phyloP scores from a whole-genome alignment of 2,888 invertebrate species.

The Mythimna ferrago region DNA sequence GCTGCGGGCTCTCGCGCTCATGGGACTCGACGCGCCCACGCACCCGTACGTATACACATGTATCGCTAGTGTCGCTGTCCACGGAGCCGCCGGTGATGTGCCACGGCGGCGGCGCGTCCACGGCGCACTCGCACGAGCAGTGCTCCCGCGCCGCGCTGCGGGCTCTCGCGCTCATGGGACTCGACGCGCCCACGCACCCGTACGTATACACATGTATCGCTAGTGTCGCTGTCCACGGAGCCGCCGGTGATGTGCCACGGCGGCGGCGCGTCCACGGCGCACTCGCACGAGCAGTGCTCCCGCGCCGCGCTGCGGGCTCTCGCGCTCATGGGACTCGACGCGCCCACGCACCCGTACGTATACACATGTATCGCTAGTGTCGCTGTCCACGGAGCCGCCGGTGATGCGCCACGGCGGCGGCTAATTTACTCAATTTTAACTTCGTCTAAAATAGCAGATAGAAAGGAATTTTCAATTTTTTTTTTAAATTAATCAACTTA shows the following conservation, averaged over 20 bases:
- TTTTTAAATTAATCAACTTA: too few relatives aligned
- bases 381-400: conserved; percentile 97
- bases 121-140: conserved; percentile 91
- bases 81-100: conserved; percentile 98
- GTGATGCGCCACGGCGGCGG: conserved; percentile 99
- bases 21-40: conserved; percentile 93
- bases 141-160: conserved; percentile 92
- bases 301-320: conserved; percentile 94
- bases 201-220: conserved; percentile 91
- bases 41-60: conserved; percentile 73
- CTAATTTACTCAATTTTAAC: too few relatives aligned
- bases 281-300: conserved; percentile 81
- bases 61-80: conserved; percentile 97
- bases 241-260: conserved; percentile 99
- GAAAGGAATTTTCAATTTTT: too few relatives aligned
- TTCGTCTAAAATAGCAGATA: too few relatives aligned
- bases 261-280: conserved; percentile 96
- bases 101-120: conserved; percentile 97
- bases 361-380: conserved; percentile 95
- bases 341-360: conserved; percentile 73
- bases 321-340: conserved; percentile 95
- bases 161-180: conserved; percentile 95
- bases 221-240: conserved; percentile 97
- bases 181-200: conserved; percentile 90
- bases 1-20: conserved; percentile 95